These are phyloP conservation scores for Erythrocercus mccallii DNA, from an alignment of 2,113 vertebrate genomes.

Conservation along the genomic window DNA sequence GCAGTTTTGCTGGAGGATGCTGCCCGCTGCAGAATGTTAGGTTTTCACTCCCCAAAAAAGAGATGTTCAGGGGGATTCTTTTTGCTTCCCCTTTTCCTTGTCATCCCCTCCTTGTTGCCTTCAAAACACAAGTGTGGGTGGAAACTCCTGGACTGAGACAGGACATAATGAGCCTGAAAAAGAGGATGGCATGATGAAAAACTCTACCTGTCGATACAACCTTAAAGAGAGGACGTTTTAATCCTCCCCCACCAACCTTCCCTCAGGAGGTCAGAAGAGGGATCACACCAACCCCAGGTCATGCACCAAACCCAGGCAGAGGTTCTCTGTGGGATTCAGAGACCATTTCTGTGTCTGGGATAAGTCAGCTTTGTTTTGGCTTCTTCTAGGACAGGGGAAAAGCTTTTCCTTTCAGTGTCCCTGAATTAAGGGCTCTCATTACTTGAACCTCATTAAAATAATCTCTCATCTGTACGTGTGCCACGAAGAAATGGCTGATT, in stretches of 20 bases:
- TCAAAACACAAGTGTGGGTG: background rate
- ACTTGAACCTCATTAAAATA: constrained; percentile 53
- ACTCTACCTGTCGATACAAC: background rate
- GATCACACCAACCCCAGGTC: background rate
- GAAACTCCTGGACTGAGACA: background rate
- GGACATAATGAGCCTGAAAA: background rate
- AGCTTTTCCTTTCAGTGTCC: background rate
- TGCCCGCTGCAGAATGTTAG: background rate
- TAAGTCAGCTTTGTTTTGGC: constrained; percentile 47
- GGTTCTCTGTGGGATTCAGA: background rate
- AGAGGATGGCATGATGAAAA: background rate
- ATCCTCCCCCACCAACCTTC: background rate
- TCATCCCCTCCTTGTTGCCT: background rate
- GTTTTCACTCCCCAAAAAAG: background rate
- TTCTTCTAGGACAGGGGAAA: background rate
- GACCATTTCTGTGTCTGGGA: background rate
- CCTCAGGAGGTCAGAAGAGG: background rate
- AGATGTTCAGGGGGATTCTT: background rate
- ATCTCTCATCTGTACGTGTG: constrained; percentile 20
- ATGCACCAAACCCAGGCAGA: background rate
- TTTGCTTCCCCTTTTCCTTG: background rate
- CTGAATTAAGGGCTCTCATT: constrained; percentile 23
- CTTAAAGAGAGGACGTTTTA: background rate
- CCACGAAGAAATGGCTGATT: background rate
- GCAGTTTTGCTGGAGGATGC: background rate